A percentile compares a stretch with the other conserved stretches of the same genome.
Evolutionary conservation across 64 coral and sea anemone genomes (phyloP).

Genomic region (Stichodactyla mertensii): DNA sequence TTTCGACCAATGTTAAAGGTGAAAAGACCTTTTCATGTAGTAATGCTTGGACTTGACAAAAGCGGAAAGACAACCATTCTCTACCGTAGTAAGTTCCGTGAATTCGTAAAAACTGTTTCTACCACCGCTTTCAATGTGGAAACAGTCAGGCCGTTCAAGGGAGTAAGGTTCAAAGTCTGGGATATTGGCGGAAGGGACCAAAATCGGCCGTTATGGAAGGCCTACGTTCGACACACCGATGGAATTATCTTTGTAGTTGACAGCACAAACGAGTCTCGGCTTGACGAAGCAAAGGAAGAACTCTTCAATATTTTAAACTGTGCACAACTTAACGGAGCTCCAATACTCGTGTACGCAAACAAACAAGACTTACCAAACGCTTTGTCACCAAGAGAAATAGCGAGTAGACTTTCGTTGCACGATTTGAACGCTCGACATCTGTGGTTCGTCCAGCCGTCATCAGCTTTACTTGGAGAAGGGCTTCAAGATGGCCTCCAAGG

Average conservation of each 20-base stretch:
- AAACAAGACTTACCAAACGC: conserved; percentile 89
- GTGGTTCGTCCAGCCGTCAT: conserved; percentile 88
- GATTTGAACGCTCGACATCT: conserved; percentile 72
- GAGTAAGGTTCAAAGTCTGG: conserved; percentile 89
- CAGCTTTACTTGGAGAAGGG: conserved; percentile 76
- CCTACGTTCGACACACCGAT: conserved; percentile 80
- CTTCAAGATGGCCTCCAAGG: conserved; percentile 63
- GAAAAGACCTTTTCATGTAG: conserved; percentile 80
- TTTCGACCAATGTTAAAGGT: conserved; percentile 77
- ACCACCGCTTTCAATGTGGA: conserved; percentile 97
- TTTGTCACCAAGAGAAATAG: conserved; percentile 52
- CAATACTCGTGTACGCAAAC: conserved; percentile 87
- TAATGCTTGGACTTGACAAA: conserved; percentile 92
- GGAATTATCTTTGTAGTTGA: conserved; percentile 94
- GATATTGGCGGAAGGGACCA: conserved; percentile 96
- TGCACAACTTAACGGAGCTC: conserved; percentile 87
- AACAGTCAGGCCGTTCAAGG: conserved; percentile 69
- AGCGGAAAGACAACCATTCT: conserved; percentile 93
- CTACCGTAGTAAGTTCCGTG: conserved; percentile 84
- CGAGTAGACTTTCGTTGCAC: conserved; percentile 60
- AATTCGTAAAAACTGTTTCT: conserved; percentile 62
- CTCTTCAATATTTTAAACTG: conserved; percentile 94
- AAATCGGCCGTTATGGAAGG: conserved; percentile 91
- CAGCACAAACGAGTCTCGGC: conserved; percentile 66
- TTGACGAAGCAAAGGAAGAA: conserved; percentile 88